These are phyloP conservation scores for Scomber scombrus DNA, from an alignment of 2,113 vertebrate species.

Conservation along the genomic window DNA sequence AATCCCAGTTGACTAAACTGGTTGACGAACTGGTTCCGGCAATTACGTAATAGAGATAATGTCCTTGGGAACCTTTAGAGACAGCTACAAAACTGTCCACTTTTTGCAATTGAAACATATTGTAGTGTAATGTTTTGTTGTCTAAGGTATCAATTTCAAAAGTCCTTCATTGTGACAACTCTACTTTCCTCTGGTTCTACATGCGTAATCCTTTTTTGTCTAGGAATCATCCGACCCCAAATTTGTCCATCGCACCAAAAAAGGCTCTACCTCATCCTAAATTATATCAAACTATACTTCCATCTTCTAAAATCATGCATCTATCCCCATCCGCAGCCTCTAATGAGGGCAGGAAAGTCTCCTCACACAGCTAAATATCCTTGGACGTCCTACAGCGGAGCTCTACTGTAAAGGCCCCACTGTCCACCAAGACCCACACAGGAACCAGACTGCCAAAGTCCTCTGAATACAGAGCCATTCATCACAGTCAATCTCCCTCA, in stretches of 20 bases:
- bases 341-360: conserved; percentile 6
- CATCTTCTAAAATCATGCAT: not conserved
- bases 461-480: conserved; percentile 56
- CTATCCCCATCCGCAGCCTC: conserved; percentile 22
- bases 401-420: conserved; percentile 29
- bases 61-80: not conserved
- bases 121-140: not conserved
- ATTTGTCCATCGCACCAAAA: not conserved
- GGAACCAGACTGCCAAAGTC: conserved; percentile 23
- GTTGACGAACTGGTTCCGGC: not conserved
- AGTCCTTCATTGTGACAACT: conserved; percentile 3
- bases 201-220: conserved; percentile 10
- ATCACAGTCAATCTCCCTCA: conserved; percentile 32
- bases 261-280: not conserved
- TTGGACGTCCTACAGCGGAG: conserved; percentile 29
- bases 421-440: conserved; percentile 53
- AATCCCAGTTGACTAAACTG: not conserved
- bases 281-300: not conserved
- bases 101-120: not conserved
- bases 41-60: not conserved
- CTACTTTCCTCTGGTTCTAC: not conserved
- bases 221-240: not conserved
- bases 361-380: conserved; percentile 31
- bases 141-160: not conserved
- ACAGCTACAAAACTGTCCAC: not conserved